Conservation (phyloP, 2,113 vertebrate species). For the Nestor notabilis region DNA sequence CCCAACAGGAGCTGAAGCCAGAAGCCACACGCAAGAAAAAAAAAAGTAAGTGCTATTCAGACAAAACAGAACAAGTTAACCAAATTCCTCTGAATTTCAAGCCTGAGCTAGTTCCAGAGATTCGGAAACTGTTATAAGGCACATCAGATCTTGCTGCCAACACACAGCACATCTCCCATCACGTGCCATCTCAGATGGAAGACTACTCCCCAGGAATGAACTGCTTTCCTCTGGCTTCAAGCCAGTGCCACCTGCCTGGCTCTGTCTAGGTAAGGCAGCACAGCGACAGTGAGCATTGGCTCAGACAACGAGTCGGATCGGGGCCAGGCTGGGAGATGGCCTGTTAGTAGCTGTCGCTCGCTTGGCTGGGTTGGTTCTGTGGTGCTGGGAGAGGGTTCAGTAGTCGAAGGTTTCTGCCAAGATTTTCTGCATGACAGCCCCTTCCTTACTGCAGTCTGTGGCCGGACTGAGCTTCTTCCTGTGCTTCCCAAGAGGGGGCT, state of each 20-base stretch:
- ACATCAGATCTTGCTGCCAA: conserved; percentile 29
- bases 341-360: conserved; percentile 54
- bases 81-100: conserved; percentile 36
- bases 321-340: conserved; percentile 53
- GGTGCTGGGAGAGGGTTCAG: conserved; percentile 15
- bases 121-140: conserved; percentile 14
- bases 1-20: conserved; percentile 33
- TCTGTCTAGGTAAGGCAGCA: conserved; percentile 22
- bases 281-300: not conserved
- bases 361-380: not conserved
- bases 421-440: conserved; percentile 27
- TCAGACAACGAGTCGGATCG: not conserved
- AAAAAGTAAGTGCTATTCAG: not conserved
- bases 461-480: not conserved
- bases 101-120: conserved; percentile 6
- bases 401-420: not conserved
- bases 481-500: not conserved
- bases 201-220: not conserved
- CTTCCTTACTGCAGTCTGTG: not conserved
- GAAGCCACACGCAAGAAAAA: not conserved
- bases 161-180: not conserved
- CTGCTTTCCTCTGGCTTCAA: conserved; percentile 23
- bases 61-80: conserved; percentile 51
- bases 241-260: conserved; percentile 35
- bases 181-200: not conserved